Conservation (phyloP, 1,140 invertebrate genomes). For the Euglossa dilemma region DNA sequence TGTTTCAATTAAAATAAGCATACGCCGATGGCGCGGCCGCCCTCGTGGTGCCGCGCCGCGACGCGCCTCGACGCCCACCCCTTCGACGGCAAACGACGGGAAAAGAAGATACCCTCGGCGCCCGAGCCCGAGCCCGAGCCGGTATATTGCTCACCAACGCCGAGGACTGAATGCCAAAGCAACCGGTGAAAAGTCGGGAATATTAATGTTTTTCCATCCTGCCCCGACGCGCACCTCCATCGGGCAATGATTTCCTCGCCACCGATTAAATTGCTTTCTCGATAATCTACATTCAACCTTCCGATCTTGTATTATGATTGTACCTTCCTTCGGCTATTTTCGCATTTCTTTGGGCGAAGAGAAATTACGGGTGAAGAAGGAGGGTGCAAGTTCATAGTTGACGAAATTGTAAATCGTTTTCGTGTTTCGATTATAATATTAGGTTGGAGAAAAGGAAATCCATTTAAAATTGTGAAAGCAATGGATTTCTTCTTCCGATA, state of each 20-base stretch:
- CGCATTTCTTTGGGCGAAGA: no score
- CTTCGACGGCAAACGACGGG: slow-evolving; percentile 44
- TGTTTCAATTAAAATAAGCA: slow-evolving; percentile 83
- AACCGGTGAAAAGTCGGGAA: slow-evolving; percentile 52
- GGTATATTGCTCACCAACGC: slow-evolving; percentile 78
- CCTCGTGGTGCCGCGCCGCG: slow-evolving; percentile 44
- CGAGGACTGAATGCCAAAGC: slow-evolving; percentile 80
- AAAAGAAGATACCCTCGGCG: slow-evolving; percentile 67
- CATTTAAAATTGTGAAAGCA: no score
- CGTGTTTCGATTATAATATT: no score
- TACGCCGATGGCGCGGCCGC: slow-evolving; percentile 75
- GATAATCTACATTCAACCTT: no score
- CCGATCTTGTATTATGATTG: no score
- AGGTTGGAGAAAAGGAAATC: no score
- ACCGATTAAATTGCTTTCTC: neutral
- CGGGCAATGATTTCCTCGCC: neutral
- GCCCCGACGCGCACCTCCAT: neutral
- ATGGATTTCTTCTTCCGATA: no score
- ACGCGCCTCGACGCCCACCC: slow-evolving; percentile 46
- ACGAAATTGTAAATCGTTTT: no score
- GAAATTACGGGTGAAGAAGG: no score
- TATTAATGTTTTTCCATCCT: slow-evolving; percentile 60
- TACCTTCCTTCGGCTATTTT: no score
- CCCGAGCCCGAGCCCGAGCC: no score
- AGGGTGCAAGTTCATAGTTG: no score